A percentile compares a stretch with the other conserved stretches of the same genome.
Conservation (phyloP, 1,140 invertebrate species). For the Apis mellifera region DNA sequence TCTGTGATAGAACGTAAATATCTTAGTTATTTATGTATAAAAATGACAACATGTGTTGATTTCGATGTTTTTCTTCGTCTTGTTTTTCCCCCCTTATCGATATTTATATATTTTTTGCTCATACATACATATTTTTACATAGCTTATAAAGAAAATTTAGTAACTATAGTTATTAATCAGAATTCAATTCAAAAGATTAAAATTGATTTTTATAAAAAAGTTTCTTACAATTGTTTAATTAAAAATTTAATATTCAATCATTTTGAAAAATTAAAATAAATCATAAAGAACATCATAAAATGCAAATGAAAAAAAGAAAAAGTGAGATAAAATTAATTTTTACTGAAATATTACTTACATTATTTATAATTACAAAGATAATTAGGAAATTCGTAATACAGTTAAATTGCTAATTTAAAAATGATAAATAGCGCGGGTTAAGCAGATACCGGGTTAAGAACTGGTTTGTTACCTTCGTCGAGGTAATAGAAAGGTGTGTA, state of each 20-base stretch:
- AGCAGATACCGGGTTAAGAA: slow-evolving; percentile 32
- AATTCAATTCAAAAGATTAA: too few species aligned
- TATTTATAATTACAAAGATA: not conserved
- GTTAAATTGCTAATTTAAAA: slow-evolving; percentile 1
- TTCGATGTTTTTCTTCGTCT: not conserved
- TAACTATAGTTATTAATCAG: too few species aligned
- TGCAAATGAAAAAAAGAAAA: not conserved
- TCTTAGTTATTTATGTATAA: not conserved
- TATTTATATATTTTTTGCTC: not conserved
- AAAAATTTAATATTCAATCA: too few species aligned
- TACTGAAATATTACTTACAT: too few species aligned
- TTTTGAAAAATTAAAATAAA: not conserved
- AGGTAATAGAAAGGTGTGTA: slow-evolving; percentile 40
- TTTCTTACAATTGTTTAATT: too few species aligned
- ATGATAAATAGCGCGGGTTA: not conserved
- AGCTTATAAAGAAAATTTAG: too few species aligned
- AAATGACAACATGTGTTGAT: not conserved
- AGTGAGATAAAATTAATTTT: not conserved
- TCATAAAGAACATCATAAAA: not conserved
- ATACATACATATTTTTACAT: not conserved
- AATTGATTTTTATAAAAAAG: too few species aligned
- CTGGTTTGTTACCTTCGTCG: slow-evolving; percentile 60
- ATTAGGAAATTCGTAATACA: slow-evolving; percentile 13
- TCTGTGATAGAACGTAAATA: not conserved
- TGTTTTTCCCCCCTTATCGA: not conserved